These are phyloP conservation scores for Sinocyclocheilus rhinocerous DNA, from an alignment of 2,113 vertebrate genomes.

Conservation along the genomic window DNA sequence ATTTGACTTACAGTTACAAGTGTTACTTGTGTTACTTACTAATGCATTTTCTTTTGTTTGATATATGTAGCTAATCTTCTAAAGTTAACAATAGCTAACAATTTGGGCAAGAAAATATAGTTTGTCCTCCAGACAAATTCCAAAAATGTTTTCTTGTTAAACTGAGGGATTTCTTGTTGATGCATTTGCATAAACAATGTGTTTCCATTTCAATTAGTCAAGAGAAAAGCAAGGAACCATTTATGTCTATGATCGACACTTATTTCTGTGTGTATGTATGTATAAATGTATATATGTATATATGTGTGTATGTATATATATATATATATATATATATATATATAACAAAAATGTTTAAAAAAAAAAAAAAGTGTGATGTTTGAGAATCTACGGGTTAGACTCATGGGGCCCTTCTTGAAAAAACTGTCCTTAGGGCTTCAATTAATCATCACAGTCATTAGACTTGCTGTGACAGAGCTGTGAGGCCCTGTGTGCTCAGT, in stretches of 20 bases:
- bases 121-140: slow-evolving; percentile 32
- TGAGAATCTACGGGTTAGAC: slow-evolving; percentile 83
- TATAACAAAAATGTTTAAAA: no score
- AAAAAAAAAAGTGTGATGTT: not conserved
- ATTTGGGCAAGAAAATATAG: slow-evolving; percentile 28
- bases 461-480: slow-evolving; percentile 83
- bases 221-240: not conserved
- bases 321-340: no score
- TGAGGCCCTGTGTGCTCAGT: slow-evolving; percentile 82
- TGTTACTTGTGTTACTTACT: no score
- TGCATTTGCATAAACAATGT: slow-evolving; percentile 12
- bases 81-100: no score
- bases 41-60: slow-evolving; percentile 47
- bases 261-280: no score
- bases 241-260: no score
- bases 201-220: slow-evolving; percentile 4
- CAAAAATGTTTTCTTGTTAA: slow-evolving; percentile 2
- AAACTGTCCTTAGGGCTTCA: slow-evolving; percentile 83
- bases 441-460: slow-evolving; percentile 88
- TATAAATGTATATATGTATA: no score
- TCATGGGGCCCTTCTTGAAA: slow-evolving; percentile 80
- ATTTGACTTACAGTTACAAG: slow-evolving; percentile 48
- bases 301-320: no score
- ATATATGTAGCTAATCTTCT: slow-evolving; percentile 47
- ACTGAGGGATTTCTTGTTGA: slow-evolving; percentile 32